Evolutionary conservation across 2,113 vertebrate genomes (phyloP), one percentile per base, ranked within the genome.

Genomic region (Sinocyclocheilus maitianheensis): DNA sequence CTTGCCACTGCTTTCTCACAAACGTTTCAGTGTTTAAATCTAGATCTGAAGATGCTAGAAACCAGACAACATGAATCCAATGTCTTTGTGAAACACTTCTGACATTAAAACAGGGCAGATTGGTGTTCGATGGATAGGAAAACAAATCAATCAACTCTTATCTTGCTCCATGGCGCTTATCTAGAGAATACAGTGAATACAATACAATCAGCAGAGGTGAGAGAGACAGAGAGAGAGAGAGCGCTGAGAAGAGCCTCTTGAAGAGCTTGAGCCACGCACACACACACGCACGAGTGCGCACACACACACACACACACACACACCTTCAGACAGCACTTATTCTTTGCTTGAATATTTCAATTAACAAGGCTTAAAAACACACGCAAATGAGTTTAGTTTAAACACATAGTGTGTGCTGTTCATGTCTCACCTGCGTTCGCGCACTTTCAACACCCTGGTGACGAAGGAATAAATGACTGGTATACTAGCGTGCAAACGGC

Each of bases 131-230:
- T 48, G 43, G 63, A 63, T 71, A 63, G 81, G 18, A 82, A 78
- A 82, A 90, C 34, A 81, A 87, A 48, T 84, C 58, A 77, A 84
- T 84, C 46, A 75, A 75, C n/a, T 10, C 69, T 78, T 81, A 87
- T 80, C 75, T 76, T 40, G 20, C 69, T 40, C 43, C 24, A 74
- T 26, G 10, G 30, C 18, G 4, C 26, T 13, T 81, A 72, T 89
- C 77, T 62, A 18, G 34, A 34, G 43, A 53, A 53, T 82, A 80
- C 69, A 82, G 69, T 77, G 80, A 88, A 81, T 72, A 22, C 76
- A 69, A 60, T 24, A 37, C 51, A 11, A 84, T 85, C 76, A 71
- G 83, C 10, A 13, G 4, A 76, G 83, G 80, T 88, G 43, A 43
- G 43, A 9, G 43, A 43, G 43, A 43, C 7, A 77, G 63, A 46